These are phyloP conservation scores for Calliopum simillimum DNA, from an alignment of 2,888 invertebrate species.

Conservation along the genomic window DNA sequence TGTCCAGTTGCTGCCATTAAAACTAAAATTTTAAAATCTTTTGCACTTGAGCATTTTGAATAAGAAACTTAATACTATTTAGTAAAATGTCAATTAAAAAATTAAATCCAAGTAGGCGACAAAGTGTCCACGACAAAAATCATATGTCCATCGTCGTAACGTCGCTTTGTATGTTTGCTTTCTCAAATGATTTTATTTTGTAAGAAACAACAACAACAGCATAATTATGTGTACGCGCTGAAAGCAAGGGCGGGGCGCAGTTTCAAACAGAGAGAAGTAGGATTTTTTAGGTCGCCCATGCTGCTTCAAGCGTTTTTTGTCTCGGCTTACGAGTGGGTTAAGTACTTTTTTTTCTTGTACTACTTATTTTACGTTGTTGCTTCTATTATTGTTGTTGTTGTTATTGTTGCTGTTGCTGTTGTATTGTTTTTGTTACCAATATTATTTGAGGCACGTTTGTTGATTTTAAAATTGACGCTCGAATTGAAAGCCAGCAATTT, in stretches of 20 bases:
- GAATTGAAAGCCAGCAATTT: slow-evolving; percentile 5
- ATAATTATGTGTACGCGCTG: slow-evolving; percentile 7
- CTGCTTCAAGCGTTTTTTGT: neutral
- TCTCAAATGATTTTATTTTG: neutral
- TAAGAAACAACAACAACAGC: neutral
- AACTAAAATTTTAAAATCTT: too few relatives aligned
- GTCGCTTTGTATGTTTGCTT: neutral
- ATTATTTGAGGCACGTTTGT: neutral
- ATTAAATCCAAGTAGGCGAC: neutral
- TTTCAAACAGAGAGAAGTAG: too few relatives aligned
- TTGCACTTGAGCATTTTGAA: too few relatives aligned
- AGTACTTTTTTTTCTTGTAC: slow-evolving; percentile 3
- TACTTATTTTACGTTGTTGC: too few relatives aligned
- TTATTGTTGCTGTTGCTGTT: too few relatives aligned
- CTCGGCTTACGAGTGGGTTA: slow-evolving; percentile 1
- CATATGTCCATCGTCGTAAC: neutral
- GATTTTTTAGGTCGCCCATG: neutral
- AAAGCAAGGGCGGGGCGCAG: neutral
- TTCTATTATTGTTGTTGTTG: too few relatives aligned
- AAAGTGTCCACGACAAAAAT: neutral
- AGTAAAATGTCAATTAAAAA: neutral
- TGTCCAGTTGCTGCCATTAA: too few relatives aligned
- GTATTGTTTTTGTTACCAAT: neutral
- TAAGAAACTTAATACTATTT: neutral
- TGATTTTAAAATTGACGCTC: slow-evolving; percentile 3